Base-by-base conservation (phyloP, 2,888 invertebrate species). In the Acrobasis repandana region DNA sequence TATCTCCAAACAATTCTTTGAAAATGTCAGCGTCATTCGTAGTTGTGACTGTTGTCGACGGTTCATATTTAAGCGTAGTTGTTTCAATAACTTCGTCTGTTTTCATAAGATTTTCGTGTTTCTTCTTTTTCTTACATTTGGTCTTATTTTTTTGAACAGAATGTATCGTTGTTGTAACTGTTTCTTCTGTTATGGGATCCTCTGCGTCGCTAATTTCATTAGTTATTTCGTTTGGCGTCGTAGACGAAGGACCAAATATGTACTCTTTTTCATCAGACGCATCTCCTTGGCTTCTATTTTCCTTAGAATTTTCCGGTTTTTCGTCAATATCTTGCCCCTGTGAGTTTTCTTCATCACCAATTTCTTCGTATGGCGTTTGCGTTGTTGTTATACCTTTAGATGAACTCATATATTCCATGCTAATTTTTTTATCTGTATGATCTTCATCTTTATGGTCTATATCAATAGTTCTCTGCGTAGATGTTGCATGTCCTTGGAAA, bases 51-150 rank as follows among this genome's bases (percentile, higher is more conserved):
- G 67, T 65, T 43, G 74, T 72, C 59, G 73, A 68, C 47, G 65
- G 63, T 63, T 74, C 71, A 36, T 74, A 67, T 63, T 76, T 73
- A 34, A 67, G 62, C 33, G 74, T 73, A 28, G 36, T 71, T 49
- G 67, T 61, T 56, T 65, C 64, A 70, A 65, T 52, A 28, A 61
- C 11, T 0, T 63, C 68, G 47, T 73, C 67, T 28, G 74, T 75
- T 38, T 80, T 77, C 20, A 76, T 78, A 36, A 73, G 64, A 58
- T 75, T 77, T 33, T 76, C 73, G 50, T 73, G 73, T 71, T 87
- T 87, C 74, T 87, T 90, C 75, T 90, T 91, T 74, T 90, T 91
- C 73, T 87, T 88, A 67, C 91, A 91, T 75, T 88, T 91, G 1
- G 86, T 83, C 72, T 86, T 89, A 62, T 84, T 88, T 70, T 84